phyloP scores from a whole-genome alignment of 2,797 vertebrate species.

The Malurus splendens region DNA sequence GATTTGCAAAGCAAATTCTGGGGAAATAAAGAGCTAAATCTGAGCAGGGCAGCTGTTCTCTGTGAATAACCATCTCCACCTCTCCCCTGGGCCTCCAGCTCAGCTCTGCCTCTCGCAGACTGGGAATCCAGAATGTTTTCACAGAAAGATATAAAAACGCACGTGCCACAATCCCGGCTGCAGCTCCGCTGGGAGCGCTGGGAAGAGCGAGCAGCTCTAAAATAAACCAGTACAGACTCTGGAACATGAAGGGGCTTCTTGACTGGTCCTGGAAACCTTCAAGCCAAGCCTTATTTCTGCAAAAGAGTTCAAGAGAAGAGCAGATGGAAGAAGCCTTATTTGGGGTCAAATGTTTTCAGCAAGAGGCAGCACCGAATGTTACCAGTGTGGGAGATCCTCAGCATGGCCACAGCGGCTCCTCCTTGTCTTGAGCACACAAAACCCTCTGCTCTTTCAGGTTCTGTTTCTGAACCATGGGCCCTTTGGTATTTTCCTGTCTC shows the following conservation, averaged over 20 bases:
- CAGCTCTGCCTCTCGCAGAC: not conserved
- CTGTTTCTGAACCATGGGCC: accelerated
- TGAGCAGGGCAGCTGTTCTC: not conserved
- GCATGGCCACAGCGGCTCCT: accelerated
- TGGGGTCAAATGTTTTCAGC: not conserved
- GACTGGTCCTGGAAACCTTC: not conserved
- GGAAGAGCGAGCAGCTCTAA: not conserved
- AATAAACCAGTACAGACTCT: not conserved
- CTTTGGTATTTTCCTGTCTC: not conserved
- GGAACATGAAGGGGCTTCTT: not conserved
- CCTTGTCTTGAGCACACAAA: not conserved
- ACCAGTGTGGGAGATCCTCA: not conserved
- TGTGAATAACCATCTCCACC: not conserved
- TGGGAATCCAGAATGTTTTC: accelerated
- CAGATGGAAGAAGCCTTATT: not conserved
- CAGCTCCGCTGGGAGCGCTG: accelerated
- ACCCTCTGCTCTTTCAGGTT: not conserved
- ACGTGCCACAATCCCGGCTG: not conserved
- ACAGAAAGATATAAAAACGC: not conserved
- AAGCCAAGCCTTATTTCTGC: not conserved
- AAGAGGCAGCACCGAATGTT: accelerated
- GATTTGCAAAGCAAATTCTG: not conserved
- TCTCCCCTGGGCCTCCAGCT: not conserved
- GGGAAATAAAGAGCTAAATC: not conserved
- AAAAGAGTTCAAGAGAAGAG: not conserved